These are phyloP conservation scores for Orthosia gothica DNA, from an alignment of 2,888 invertebrate species.

Conservation along the genomic window DNA sequence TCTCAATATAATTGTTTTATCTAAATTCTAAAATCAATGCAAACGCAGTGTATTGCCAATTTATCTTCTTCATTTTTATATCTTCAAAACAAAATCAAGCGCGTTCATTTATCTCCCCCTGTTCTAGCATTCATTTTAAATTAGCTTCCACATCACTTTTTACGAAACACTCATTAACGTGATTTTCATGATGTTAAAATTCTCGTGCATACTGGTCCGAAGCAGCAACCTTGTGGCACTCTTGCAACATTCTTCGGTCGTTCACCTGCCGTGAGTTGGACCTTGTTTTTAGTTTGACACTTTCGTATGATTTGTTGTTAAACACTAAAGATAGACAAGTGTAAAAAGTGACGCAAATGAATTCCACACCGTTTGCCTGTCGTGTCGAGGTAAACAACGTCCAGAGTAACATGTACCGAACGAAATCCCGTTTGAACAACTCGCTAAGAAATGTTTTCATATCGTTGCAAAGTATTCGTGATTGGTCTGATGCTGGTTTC, in stretches of 20 bases:
- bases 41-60: slow-evolving; percentile 10
- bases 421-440: slow-evolving; percentile 42
- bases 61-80: slow-evolving; percentile 14
- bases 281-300: slow-evolving; percentile 79
- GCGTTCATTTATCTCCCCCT: not conserved
- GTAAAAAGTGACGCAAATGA: slow-evolving; percentile 60
- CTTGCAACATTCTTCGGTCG: slow-evolving; percentile 83
- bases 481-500: slow-evolving; percentile 1
- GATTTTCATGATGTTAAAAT: slow-evolving; percentile 61
- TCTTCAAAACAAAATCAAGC: slow-evolving; percentile 6
- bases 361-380: slow-evolving; percentile 52
- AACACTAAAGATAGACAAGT: slow-evolving; percentile 66
- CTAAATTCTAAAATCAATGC: slow-evolving; percentile 3
- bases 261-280: slow-evolving; percentile 80
- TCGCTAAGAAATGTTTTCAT: slow-evolving; percentile 23
- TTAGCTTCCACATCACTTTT: slow-evolving; percentile 33
- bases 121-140: slow-evolving; percentile 26
- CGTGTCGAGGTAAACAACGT: slow-evolving; percentile 55
- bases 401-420: slow-evolving; percentile 38
- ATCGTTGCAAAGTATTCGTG: slow-evolving; percentile 23
- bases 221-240: slow-evolving; percentile 80
- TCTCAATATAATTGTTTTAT: not conserved
- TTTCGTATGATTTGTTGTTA: slow-evolving; percentile 76
- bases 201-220: slow-evolving; percentile 53
- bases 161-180: slow-evolving; percentile 42